These are phyloP conservation scores for Lucifuga dentata DNA, from an alignment of 2,113 vertebrate genomes.

Conservation along the genomic window DNA sequence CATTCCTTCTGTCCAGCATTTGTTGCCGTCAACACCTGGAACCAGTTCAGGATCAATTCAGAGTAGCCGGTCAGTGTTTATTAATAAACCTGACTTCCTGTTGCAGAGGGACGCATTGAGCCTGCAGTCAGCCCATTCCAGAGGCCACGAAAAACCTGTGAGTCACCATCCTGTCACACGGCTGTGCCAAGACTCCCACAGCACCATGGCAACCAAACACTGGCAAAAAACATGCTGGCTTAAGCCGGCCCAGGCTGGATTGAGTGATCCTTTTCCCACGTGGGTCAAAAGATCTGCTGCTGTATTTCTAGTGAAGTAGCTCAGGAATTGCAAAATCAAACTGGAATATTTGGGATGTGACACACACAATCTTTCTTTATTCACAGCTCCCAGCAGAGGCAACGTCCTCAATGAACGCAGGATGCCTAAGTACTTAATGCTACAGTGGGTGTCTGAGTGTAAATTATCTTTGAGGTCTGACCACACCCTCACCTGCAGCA, in stretches of 20 bases:
- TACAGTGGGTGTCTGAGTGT: too few relatives aligned
- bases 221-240: constrained; percentile 66
- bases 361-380: neutral
- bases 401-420: constrained; percentile 32
- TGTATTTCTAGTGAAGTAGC: neutral
- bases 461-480: too few relatives aligned
- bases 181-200: constrained; percentile 41
- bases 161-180: constrained; percentile 73
- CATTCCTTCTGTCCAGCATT: neutral
- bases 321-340: constrained; percentile 3
- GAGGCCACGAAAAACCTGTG: constrained; percentile 61
- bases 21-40: neutral
- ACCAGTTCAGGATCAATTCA: neutral
- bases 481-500: neutral
- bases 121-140: constrained; percentile 43
- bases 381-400: neutral
- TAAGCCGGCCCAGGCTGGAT: constrained; percentile 12
- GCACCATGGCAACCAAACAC: constrained; percentile 78
- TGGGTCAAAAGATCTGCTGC: constrained; percentile 30
- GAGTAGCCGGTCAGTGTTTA: constrained; percentile 25
- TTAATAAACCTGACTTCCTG: constrained; percentile 59
- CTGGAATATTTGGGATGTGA: neutral
- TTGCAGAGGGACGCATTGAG: constrained; percentile 16
- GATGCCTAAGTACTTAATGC: too few relatives aligned
- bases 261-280: constrained; percentile 23